phyloP scores from a whole-genome alignment of 2,888 invertebrate species.

The Abrostola tripartita region DNA sequence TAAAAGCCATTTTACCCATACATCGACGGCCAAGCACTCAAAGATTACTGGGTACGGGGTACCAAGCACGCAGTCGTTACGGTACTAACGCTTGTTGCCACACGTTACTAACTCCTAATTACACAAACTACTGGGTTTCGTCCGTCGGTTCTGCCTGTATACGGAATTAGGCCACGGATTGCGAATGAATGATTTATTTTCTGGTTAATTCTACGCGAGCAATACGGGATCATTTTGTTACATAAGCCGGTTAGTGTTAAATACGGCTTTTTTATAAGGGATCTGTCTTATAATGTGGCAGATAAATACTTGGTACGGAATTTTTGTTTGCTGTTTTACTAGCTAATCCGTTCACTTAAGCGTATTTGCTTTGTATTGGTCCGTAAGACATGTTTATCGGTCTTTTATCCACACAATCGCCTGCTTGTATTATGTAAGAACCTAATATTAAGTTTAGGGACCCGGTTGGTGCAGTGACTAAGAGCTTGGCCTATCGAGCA shows the following conservation, averaged over 20 bases:
- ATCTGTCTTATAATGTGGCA: constrained; percentile 13
- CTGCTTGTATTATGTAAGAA: too few species aligned
- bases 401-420: too few species aligned
- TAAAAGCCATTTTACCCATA: constrained; percentile 33
- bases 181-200: constrained; percentile 57
- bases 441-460: too few species aligned
- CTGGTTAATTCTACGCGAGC: constrained; percentile 35
- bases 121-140: constrained; percentile 54
- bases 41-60: constrained; percentile 38
- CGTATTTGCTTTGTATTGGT: not conserved
- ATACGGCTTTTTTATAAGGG: constrained; percentile 10
- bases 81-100: constrained; percentile 48
- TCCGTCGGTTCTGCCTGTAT: constrained; percentile 40
- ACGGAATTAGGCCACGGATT: constrained; percentile 54
- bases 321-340: constrained; percentile 2
- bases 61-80: constrained; percentile 46
- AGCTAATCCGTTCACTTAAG: not conserved
- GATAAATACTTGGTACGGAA: not conserved
- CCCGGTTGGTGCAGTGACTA: too few species aligned
- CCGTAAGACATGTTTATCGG: too few species aligned
- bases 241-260: constrained; percentile 43
- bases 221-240: constrained; percentile 36
- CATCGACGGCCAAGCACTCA: constrained; percentile 33
- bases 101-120: constrained; percentile 56
- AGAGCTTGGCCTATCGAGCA: too few species aligned